Conservation (phyloP, 2,888 invertebrate species). For the Sphaeridia pumilis region DNA sequence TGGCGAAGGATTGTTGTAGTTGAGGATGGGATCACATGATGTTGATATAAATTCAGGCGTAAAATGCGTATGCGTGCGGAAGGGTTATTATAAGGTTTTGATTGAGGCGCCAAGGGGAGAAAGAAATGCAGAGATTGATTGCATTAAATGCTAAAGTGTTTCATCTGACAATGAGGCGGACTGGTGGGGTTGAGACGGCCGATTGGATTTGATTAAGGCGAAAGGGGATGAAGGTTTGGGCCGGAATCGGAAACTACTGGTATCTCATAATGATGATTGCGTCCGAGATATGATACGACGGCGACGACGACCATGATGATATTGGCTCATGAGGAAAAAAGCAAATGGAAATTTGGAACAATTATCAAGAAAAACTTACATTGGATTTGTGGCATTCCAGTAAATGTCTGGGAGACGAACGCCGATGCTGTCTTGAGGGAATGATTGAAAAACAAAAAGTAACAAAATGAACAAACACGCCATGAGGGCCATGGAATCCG, state of each 20-base stretch:
- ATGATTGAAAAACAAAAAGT: constrained; percentile 45
- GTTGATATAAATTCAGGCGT: no score
- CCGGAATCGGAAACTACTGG: no score
- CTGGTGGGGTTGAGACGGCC: no score
- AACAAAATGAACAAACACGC: constrained; percentile 46
- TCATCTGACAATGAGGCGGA: no score
- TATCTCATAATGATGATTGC: no score
- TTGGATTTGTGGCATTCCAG: constrained; percentile 49
- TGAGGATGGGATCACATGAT: no score
- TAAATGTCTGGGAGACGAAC: constrained; percentile 46
- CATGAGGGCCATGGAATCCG: constrained; percentile 39
- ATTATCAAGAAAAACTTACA: no score
- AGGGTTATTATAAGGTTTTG: not conserved
- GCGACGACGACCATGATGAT: no score
- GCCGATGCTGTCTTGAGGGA: constrained; percentile 45
- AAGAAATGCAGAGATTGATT: not conserved
- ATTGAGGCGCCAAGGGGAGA: not conserved
- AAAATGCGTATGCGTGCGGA: not conserved
- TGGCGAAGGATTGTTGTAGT: no score
- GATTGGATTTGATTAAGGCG: not conserved
- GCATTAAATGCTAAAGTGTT: not conserved
- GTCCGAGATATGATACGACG: no score
- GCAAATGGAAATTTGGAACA: constrained; percentile 12
- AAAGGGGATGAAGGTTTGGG: no score
- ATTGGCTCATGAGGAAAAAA: not conserved